Evolutionary conservation across 37 sponge, comb jelly and placozoan genomes (phyloP), one percentile per base, ranked within the genome.

Genomic region (Lycopodina hypogea): DNA sequence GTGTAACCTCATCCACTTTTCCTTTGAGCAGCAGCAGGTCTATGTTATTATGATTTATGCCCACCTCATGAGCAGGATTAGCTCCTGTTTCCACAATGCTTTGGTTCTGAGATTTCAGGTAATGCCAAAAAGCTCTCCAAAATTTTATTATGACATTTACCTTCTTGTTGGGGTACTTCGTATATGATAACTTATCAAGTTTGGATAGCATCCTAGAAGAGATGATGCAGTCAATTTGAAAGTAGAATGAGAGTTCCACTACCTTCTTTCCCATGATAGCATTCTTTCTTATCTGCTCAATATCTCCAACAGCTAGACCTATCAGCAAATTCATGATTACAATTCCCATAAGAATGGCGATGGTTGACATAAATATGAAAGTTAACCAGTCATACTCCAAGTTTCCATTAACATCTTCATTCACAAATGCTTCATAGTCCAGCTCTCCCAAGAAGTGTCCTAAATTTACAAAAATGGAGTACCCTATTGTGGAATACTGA

Each of bases 241-340:
- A 56, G 45, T 79, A 84, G 1, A 78, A 36, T 0, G 56, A 56
- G 1, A 92, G 61, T 56, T 84, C 81, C 1, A 72, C 7, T 4
- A 64, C 24, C 33, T 81, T 51, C 53, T 80, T 86, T 36, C 78
- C 68, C 14, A 90, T 52, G 3, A 86, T 56, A 19, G 96, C 94
- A 73, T 87, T 84, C 56, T 45, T 50, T 48, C 83, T 75, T 61
- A 90, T 92, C 21, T 60, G 36, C 0, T 83, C 94, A 69, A 93
- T 96, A 57, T 93, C 91, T 3, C 91, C 96, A 42, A 96, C 94
- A 50, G 96, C 94, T 30, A 96, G 65, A 82, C 91, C 96, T 69
- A 96, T 88, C 26, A 96, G 91, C 55, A 96, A 68, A 60, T 96
- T 96, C 78, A 81, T 87, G 34, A 96, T 42, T 11, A 87, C 78